Evolutionary conservation across 2,113 vertebrate genomes (phyloP).

Genomic region (Neolamprologus variostigma): DNA sequence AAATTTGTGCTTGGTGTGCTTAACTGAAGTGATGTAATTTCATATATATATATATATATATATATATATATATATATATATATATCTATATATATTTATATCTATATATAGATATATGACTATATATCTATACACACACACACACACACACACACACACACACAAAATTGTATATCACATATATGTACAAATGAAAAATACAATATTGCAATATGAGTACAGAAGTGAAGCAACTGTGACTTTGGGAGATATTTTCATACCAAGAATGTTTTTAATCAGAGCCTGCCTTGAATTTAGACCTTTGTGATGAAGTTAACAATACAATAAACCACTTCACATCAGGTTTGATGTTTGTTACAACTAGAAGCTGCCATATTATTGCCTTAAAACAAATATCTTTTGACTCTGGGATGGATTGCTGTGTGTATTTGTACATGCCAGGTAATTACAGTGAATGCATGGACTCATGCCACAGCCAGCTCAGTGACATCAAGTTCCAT

Average conservation of each 20-base stretch:
- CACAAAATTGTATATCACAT: conserved; percentile 43
- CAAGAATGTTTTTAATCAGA: not conserved
- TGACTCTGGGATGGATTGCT: not conserved
- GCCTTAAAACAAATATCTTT: conserved; percentile 1
- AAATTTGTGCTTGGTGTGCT: too few relatives aligned
- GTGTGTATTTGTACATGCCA: not conserved
- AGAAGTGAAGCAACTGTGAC: conserved; percentile 17
- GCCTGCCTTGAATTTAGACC: not conserved
- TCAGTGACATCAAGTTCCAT: not conserved
- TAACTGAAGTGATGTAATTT: too few relatives aligned
- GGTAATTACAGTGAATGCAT: not conserved
- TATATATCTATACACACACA: not conserved
- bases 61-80: too few relatives aligned
- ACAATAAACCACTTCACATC: not conserved
- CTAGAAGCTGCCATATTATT: conserved; percentile 10
- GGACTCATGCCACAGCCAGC: not conserved
- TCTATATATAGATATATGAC: not conserved
- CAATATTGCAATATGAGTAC: conserved; percentile 36
- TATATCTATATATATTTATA: not conserved
- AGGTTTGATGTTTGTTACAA: not conserved
- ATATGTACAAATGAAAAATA: conserved; percentile 59
- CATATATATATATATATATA: too few relatives aligned
- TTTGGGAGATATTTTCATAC: conserved; percentile 12
- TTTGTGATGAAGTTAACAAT: not conserved
- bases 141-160: not conserved